These are phyloP conservation scores for Pomacea maculata DNA, from an alignment of 1,140 invertebrate species.

Conservation along the genomic window DNA sequence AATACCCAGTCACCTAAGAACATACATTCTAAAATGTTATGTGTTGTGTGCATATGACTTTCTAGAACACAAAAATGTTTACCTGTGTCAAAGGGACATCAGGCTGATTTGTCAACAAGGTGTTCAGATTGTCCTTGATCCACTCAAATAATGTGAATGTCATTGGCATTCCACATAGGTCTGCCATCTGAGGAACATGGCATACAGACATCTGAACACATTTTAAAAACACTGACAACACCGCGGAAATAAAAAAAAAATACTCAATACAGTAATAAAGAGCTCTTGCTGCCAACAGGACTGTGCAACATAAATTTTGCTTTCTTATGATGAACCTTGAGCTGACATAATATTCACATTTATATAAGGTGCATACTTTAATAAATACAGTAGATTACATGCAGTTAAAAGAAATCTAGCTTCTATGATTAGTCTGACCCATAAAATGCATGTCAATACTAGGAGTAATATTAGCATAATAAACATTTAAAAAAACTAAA, in stretches of 20 bases:
- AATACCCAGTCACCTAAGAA: too few species aligned
- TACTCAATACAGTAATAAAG: too few species aligned
- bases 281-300: too few species aligned
- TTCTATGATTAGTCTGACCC: not conserved
- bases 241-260: too few species aligned
- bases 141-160: conserved; percentile 94
- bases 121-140: conserved; percentile 82
- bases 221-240: conserved; percentile 6
- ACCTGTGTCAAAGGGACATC: conserved; percentile 62
- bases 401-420: too few species aligned
- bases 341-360: too few species aligned
- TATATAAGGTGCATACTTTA: too few species aligned
- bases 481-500: not conserved
- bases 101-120: conserved; percentile 78
- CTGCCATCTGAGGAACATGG: conserved; percentile 37
- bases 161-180: conserved; percentile 85
- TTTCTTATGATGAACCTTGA: too few species aligned
- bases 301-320: too few species aligned
- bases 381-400: too few species aligned
- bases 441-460: not conserved
- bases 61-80: not conserved
- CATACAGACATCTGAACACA: not conserved
- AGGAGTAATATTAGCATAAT: not conserved
- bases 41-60: too few species aligned
- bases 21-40: too few species aligned